Evolutionary conservation across 2,888 invertebrate genomes (phyloP).

Genomic region (Portevinia maculata): DNA sequence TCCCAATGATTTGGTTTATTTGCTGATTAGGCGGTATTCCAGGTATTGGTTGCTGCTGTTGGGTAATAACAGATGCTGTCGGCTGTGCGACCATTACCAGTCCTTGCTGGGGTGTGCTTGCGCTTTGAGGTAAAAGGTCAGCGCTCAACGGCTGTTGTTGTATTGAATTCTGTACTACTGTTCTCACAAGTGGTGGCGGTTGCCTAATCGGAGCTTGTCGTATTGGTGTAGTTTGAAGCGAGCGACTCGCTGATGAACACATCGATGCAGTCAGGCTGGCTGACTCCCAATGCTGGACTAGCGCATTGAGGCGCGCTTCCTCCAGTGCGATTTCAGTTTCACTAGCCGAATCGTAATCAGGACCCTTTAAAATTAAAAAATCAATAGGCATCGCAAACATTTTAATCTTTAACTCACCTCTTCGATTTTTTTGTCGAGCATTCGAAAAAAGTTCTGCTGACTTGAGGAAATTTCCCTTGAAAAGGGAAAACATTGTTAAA

Average conservation of each 20-base stretch:
- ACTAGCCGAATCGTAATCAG: conserved; percentile 91
- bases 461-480: conserved; percentile 94
- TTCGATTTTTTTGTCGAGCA: conserved; percentile 96
- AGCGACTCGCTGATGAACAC: conserved; percentile 84
- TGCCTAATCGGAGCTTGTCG: conserved; percentile 81
- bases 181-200: conserved; percentile 77
- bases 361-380: too few relatives aligned
- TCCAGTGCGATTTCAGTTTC: conserved; percentile 89
- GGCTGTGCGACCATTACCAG: conserved; percentile 59
- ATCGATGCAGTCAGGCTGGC: conserved; percentile 85
- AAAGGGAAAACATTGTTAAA: conserved; percentile 68
- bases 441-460: conserved; percentile 95
- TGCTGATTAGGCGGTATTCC: conserved; percentile 59
- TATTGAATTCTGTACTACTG: conserved; percentile 76
- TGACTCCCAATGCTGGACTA: conserved; percentile 91
- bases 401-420: conserved; percentile 85
- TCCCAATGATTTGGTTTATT: conserved; percentile 65
- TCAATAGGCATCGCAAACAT: neutral
- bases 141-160: conserved; percentile 77
- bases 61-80: conserved; percentile 72
- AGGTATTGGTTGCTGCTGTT: conserved; percentile 69
- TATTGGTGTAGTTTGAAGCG: conserved; percentile 84
- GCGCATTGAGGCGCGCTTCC: conserved; percentile 86
- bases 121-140: conserved; percentile 81
- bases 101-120: conserved; percentile 56